Percentiles rank a stretch among this genome's conserved stretches.
phyloP scores from a whole-genome alignment of 2,888 invertebrate genomes.

The Agelastica alni region DNA sequence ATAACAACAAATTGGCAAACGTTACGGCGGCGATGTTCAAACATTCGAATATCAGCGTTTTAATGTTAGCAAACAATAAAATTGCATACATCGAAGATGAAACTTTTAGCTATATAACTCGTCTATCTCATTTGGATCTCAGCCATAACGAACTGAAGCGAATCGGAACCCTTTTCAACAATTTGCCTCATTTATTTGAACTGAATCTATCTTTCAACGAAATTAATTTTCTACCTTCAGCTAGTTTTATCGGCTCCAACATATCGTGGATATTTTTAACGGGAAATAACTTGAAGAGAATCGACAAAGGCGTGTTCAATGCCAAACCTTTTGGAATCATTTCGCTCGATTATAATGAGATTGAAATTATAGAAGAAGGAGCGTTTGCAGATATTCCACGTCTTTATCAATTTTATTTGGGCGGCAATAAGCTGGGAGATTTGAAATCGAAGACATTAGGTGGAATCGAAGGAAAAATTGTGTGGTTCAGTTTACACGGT shows the following conservation, averaged over 20 bases:
- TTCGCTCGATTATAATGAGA: not conserved
- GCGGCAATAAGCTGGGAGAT: constrained; percentile 1
- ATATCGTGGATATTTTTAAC: not conserved
- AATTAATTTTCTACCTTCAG: not conserved
- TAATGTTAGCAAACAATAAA: not conserved
- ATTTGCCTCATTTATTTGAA: not conserved
- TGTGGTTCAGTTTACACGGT: not conserved
- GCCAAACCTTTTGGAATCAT: not conserved
- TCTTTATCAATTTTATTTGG: not conserved
- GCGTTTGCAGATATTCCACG: not conserved
- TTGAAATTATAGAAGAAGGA: not conserved
- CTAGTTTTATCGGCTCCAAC: not conserved
- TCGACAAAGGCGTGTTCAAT: not conserved
- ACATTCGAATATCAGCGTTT: not conserved
- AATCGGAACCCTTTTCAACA: not conserved
- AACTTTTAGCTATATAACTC: not conserved
- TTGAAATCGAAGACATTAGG: not conserved
- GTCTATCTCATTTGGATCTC: not conserved
- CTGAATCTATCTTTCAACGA: not conserved
- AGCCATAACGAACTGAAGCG: not conserved
- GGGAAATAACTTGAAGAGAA: not conserved
- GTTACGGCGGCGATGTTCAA: not conserved
- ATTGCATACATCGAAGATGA: not conserved
- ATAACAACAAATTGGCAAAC: not conserved
- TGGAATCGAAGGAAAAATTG: not conserved